phyloP scores from a whole-genome alignment of 1,140 invertebrate species.

The Pemphigus obesinymphae region DNA sequence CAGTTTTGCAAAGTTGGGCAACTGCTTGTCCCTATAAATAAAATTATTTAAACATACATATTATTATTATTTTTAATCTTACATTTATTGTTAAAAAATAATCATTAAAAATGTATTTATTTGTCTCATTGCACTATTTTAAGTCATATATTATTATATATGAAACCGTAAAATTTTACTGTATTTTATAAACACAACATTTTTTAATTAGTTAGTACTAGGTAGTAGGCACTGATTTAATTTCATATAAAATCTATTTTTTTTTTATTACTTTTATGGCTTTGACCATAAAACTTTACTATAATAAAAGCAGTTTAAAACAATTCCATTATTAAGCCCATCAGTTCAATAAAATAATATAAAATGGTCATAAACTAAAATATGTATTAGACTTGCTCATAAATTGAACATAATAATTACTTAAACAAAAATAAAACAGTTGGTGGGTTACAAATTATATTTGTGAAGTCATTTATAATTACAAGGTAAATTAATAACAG shows the following conservation, averaged over 20 bases:
- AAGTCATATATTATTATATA: not conserved
- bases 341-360: not conserved
- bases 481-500: no score
- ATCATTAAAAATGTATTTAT: no score
- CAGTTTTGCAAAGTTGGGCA: slow-evolving; percentile 72
- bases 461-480: no score
- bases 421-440: not conserved
- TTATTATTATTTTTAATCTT: no score
- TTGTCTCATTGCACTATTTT: no score
- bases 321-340: not conserved
- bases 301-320: not conserved
- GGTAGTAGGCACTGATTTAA: not conserved
- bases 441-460: not conserved
- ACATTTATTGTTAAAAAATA: no score
- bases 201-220: not conserved
- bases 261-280: not conserved
- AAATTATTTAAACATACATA: no score
- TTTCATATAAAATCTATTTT: not conserved
- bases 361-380: not conserved
- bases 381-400: not conserved
- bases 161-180: not conserved
- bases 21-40: slow-evolving; percentile 71
- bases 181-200: not conserved
- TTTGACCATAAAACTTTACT: not conserved
- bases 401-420: not conserved